Evolutionary conservation across 2,113 vertebrate genomes (phyloP), one percentile per base, ranked within the genome.

Genomic region (Bufo bufo): DNA sequence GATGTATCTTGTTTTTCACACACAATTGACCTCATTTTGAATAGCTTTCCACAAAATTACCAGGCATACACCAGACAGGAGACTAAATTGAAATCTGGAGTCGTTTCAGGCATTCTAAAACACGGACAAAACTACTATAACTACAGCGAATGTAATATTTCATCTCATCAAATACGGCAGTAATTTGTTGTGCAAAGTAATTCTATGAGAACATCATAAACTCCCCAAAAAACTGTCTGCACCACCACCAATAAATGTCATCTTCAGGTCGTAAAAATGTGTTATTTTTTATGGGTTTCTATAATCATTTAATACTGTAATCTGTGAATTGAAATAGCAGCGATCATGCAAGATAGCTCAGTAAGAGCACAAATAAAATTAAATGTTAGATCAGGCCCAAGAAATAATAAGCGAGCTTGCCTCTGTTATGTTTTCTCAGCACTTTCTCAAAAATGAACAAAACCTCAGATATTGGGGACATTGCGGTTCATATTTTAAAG

Each of bases 1-100:
- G 81, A 88, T 88, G 71, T 61, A 83, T 88, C 80, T 88, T 88
- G 80, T 88, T 83, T 88, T 77, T 88, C 87, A 88, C 87, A 88
- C 87, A 77, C 87, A 88, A 84, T 83, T 88, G 80, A 83, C 81
- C 87, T 84, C 87, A 83, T 88, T 88, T 88, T 84, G 71, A 83
- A 61, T 83, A 61, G 69, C 66, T 83, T 65, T 82, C 80, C 74
- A 59, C 80, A 83, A 84, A 88, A 88, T 88, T 88, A 88, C 71
- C 47, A 77, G 69, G 50, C 85, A 87, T 82, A 59, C 59, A 59
- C 87, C 63, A 77, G 71, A 52, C 56, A 87, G 66, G 71, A 88
- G 52, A 84, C 65, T 56, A 88, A 75, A 87, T 72, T 88, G 71
- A 84, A 88, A 88, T 54, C 77, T 72, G 50, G 23, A 87, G 58